Evolutionary conservation across 1,140 invertebrate genomes (phyloP), one percentile per base, ranked within the genome.

Genomic region (Eueides isabella): DNA sequence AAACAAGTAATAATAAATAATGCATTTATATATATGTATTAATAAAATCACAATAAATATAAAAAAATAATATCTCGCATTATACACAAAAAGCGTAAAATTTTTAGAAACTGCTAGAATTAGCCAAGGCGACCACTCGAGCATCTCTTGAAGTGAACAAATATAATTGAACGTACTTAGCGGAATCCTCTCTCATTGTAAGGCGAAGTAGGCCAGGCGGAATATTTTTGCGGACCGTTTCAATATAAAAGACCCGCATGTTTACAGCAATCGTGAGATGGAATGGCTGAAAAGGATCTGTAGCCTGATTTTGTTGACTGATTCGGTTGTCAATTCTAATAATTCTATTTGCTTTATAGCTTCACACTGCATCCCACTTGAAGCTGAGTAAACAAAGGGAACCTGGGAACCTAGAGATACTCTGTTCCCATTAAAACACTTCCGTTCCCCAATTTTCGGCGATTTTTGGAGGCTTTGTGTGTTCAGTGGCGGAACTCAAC

Each of bases 191-290:
- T 55, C 48, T 55, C 19, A 55, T 55, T 55, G 48, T 55, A n/a
- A 26, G 48, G 19, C 48, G 3, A 55, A 55, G 48, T 55, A 55
- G 48, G 48, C 48, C 48, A 55, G 19, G 48, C 23, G 48, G 48
- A 55, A 55, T 55, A 55, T 55, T 55, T 55, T 55, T 55, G 48
- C 26, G 48, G 48, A 55, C 11, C 48, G 48, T 55, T 55, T 26
- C 48, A 55, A 55, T 55, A 55, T 55, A 55, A 55, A 55, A 23
- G 48, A 55, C 23, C 48, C 48, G 48, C 48, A 55, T 55, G 48
- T 55, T 55, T 55, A 55, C 48, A 23, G 48, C 26, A 55, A 55
- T 23, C 48, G 19, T 23, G 23, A 55, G 2, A 26, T 0, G 11
- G 23, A 26, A 55, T 55, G n/a, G 23, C 23, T 26, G 19, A 55